Evolutionary conservation across 2,888 invertebrate genomes (phyloP).

Genomic region (Parelbella ahira): DNA sequence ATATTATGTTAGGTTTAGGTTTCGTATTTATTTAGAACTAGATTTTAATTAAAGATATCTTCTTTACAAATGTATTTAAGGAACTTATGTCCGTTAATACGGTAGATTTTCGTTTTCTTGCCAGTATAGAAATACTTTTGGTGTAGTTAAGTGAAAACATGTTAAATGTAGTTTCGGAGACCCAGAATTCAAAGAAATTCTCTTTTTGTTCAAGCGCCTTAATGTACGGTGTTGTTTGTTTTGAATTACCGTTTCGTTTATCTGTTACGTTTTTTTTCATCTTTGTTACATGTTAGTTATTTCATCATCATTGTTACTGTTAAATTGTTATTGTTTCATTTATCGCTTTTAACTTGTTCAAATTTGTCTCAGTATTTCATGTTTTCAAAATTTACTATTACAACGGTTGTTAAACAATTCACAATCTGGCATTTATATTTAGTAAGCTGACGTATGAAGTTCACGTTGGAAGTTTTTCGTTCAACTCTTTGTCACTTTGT

Average conservation of each 20-base stretch:
- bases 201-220: conserved; percentile 49
- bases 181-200: background rate
- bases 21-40: conserved; percentile 16
- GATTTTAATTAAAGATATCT: no score
- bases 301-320: conserved; percentile 13
- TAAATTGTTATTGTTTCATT: conserved; percentile 10
- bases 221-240: conserved; percentile 72
- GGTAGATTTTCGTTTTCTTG: background rate
- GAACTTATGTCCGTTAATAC: no score
- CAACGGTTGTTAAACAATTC: no score
- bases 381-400: no score
- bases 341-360: no score
- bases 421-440: no score
- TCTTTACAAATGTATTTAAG: no score
- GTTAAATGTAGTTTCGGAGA: no score
- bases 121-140: conserved; percentile 34
- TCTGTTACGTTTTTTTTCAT: conserved; percentile 19
- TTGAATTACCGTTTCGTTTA: conserved; percentile 23
- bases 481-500: no score
- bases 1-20: conserved; percentile 37
- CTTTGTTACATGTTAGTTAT: conserved; percentile 17
- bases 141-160: background rate
- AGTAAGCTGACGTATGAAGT: no score
- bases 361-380: no score
- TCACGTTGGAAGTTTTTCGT: no score